These are phyloP conservation scores for Biston stratarius DNA, from an alignment of 2,888 invertebrate genomes.

Conservation along the genomic window DNA sequence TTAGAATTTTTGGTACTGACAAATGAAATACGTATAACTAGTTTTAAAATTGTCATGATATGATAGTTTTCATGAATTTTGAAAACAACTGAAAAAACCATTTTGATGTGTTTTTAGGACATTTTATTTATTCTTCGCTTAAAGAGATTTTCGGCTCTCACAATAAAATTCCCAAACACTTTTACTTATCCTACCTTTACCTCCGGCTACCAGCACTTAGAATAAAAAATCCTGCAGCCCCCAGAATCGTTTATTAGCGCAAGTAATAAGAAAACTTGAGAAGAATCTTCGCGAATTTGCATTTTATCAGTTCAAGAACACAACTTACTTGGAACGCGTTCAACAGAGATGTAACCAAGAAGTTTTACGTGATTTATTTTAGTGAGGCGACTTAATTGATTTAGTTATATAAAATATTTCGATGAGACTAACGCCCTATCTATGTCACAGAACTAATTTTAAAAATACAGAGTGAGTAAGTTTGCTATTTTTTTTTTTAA, in stretches of 20 bases:
- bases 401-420: background rate
- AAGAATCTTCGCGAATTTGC: constrained; percentile 80
- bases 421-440: background rate
- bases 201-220: constrained; percentile 8
- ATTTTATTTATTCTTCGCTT: too few relatives aligned
- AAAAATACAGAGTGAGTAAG: background rate
- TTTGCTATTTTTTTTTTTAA: background rate
- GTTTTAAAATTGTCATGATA: too few relatives aligned
- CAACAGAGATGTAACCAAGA: constrained; percentile 47
- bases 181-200: background rate
- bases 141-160: too few relatives aligned
- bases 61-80: too few relatives aligned
- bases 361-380: constrained; percentile 34
- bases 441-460: too few relatives aligned
- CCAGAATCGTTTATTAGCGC: constrained; percentile 78
- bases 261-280: constrained; percentile 83
- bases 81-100: too few relatives aligned
- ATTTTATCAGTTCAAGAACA: constrained; percentile 82
- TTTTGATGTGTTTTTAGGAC: too few relatives aligned
- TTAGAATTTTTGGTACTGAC: too few relatives aligned
- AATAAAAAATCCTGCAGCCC: constrained; percentile 36
- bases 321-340: constrained; percentile 67
- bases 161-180: too few relatives aligned
- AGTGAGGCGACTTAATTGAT: constrained; percentile 9
- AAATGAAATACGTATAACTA: too few relatives aligned